phyloP scores from a whole-genome alignment of 2,888 invertebrate genomes.

The Chydorus sphaericus region DNA sequence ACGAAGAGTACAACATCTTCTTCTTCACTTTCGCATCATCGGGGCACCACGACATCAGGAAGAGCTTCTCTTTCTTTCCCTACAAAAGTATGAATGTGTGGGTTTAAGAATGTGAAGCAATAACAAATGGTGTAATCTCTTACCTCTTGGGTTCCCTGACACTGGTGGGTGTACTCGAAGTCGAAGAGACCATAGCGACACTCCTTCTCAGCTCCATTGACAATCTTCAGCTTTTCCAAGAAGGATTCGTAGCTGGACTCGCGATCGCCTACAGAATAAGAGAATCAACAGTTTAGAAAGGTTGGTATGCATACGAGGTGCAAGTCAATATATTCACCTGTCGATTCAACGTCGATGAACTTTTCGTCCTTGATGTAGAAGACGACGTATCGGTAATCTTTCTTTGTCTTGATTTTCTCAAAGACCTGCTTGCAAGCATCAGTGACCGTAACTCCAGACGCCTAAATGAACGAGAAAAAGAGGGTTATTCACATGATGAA shows the following conservation, averaged over 20 bases:
- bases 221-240: slow-evolving; percentile 78
- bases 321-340: slow-evolving; percentile 37
- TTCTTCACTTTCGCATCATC: slow-evolving; percentile 85
- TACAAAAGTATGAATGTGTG: slow-evolving; percentile 21
- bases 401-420: slow-evolving; percentile 94
- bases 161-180: slow-evolving; percentile 94
- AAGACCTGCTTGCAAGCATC: slow-evolving; percentile 89
- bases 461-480: slow-evolving; percentile 36
- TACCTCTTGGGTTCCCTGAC: slow-evolving; percentile 84
- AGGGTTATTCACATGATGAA: background rate
- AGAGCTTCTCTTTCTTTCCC: slow-evolving; percentile 93
- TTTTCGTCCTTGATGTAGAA: slow-evolving; percentile 92
- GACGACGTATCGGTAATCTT: slow-evolving; percentile 92
- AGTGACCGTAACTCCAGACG: slow-evolving; percentile 92
- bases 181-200: slow-evolving; percentile 98
- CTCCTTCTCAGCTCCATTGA: slow-evolving; percentile 83
- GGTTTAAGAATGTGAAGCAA: too few relatives aligned
- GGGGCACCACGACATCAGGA: slow-evolving; percentile 98
- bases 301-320: background rate
- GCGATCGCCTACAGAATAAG: slow-evolving; percentile 38
- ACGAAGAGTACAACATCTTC: slow-evolving; percentile 74
- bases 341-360: slow-evolving; percentile 87
- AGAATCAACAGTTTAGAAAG: background rate
- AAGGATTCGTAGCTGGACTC: slow-evolving; percentile 88
- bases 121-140: slow-evolving; percentile 13